Base-by-base conservation (phyloP, 2,888 invertebrate genomes). In the Alitta virens region DNA sequence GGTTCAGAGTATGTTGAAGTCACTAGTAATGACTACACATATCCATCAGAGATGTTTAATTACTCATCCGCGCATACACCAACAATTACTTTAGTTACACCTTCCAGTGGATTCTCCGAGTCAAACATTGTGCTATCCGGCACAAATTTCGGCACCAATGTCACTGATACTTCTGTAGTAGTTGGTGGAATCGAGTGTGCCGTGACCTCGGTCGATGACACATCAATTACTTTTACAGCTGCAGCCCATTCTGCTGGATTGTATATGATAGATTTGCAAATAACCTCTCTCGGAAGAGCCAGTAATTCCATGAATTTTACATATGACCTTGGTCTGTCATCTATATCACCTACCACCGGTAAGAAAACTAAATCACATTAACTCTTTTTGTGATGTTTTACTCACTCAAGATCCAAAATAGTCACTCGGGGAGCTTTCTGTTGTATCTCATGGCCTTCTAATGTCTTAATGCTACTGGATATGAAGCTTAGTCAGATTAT, bases 61-160 rank as follows among this genome's bases (percentile, higher is more conserved):
- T 63, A 63, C 64, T 60, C 62, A 68, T 46, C 66, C 1, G 43
- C 65, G 12, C 55, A 70, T 21, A 76, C 75, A 0, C 75, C 77
- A 1, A 64, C 60, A 2, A 68, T 78, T 9, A 66, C 71, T 0
- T 55, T 57, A n/a, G 74, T 78, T 21, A 63, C 63, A 3, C 76
- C 77, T 1, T 33, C 63, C 0, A 56, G 73, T 9, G 76, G 62
- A 9, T 51, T n/a, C 2, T 38, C 62, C 3, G 56, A 51, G 2
- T 50, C 46, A n/a, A 14, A 12, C 14, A 23, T 62, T 9, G 33
- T 42, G 1, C 60, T 77, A 7, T 66, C 59, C 12, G 76, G 76
- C 7, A 58, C 67, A n/a, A 74, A 74, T 2, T 77, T 77, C 61
- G 69, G 70, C 21, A 66, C 65, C 12, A 62, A 67, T 21, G 51